Conservation (phyloP, 2,888 invertebrate genomes). For the Azorinus chamasolen region DNA sequence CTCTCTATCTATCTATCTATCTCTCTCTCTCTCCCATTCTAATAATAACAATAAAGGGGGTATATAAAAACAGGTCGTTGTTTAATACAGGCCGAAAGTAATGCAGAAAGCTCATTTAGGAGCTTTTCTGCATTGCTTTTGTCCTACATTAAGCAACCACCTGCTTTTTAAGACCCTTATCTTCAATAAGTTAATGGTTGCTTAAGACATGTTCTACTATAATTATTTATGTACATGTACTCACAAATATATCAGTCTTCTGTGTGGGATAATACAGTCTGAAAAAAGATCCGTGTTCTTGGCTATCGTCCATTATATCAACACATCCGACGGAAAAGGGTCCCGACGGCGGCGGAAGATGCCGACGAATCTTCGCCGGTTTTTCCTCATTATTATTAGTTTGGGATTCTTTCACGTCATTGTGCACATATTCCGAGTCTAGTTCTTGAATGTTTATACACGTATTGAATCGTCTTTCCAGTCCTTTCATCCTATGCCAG, state of each 20-base stretch:
- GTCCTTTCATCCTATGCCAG: conserved; percentile 15
- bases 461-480: conserved; percentile 17
- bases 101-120: too few species aligned
- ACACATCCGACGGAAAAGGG: conserved; percentile 88
- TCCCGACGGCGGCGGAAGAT: conserved; percentile 83
- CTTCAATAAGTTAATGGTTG: too few species aligned
- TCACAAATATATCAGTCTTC: conserved; percentile 86
- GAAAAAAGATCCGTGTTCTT: conserved; percentile 88
- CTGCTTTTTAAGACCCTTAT: too few species aligned
- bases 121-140: too few species aligned
- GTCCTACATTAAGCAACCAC: too few species aligned
- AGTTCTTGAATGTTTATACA: conserved; percentile 21
- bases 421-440: conserved; percentile 6
- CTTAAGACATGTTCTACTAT: too few species aligned
- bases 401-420: conserved; percentile 7
- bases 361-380: conserved; percentile 66
- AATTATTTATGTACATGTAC: too few species aligned
- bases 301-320: conserved; percentile 89
- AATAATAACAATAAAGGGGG: too few species aligned
- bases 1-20: too few species aligned
- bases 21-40: too few species aligned
- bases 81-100: too few species aligned
- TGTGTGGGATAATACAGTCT: conserved; percentile 89
- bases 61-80: too few species aligned
- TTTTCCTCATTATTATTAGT: background rate